Evolutionary conservation across 1,140 invertebrate genomes (phyloP), one percentile per base, ranked within the genome.

Genomic region (Zaprionus vittiger): DNA sequence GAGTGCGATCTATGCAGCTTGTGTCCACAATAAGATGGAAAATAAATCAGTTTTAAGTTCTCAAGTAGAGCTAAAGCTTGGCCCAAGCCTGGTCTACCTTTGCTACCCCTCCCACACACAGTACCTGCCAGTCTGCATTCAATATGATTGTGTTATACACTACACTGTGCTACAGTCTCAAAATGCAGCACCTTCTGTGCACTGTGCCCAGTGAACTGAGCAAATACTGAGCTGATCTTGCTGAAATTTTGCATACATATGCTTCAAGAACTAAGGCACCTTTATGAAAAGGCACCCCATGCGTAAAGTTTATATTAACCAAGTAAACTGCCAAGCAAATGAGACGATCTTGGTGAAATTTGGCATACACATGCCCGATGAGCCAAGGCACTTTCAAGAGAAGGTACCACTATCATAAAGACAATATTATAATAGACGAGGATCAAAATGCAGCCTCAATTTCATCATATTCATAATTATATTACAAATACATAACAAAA

Each of bases 1-100:
- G 65, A 72, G 37, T 34, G 44, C 31, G 56, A 63, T 57, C 14
- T 56, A 41, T 26, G 47, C 56, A 57, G 15, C 26, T 37, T 57
- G 41, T 44, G 37, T 14, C 24, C 52, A 74, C 76, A 79, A 84
- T 81, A 86, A 71, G 77, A 79, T 73, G 65, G 61, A 59, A 57
- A 69, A 86, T 86, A 86, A 86, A 80, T 86, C 83, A 82, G 79
- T 77, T 76, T 86, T 80, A 72, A 84, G 47, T 80, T 68, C 64
- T 68, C 60, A 63, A 69, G 17, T 70, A 56, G 20, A 52, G 47
- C 41, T 2, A 6, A 9, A 41, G 14, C 38, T 5, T 41, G 15
- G 38, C 38, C 14, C 38, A 22, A 0, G 20, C 20, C 20, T 22
- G 47, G 4, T 24, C 7, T 5, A 15, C 38, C 38, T 41, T 41